These are phyloP conservation scores for Tetraodon nigroviridis DNA, from an alignment of 2,113 vertebrate genomes.

Conservation along the genomic window DNA sequence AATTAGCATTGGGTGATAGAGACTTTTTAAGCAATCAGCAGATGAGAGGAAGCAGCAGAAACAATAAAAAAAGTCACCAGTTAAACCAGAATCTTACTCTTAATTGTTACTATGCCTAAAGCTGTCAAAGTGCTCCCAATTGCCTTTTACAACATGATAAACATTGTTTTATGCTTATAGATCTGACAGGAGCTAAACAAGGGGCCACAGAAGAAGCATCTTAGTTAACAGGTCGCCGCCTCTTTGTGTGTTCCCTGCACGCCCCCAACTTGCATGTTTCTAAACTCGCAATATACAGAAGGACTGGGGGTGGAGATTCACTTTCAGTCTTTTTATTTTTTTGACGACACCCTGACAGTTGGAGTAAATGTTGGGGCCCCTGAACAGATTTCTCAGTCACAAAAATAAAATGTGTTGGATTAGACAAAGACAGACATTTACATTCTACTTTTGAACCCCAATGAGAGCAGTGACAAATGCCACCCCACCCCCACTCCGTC, in stretches of 20 bases:
- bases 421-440: constrained; percentile 78
- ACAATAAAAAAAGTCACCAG: too few relatives aligned
- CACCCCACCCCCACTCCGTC: constrained; percentile 80
- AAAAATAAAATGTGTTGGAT: constrained; percentile 81
- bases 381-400: constrained; percentile 81
- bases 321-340: constrained; percentile 61
- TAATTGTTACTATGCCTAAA: too few relatives aligned
- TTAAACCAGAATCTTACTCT: too few relatives aligned
- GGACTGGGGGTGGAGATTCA: constrained; percentile 77
- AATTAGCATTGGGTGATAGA: too few relatives aligned
- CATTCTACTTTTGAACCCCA: constrained; percentile 77
- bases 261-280: constrained; percentile 60
- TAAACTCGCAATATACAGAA: constrained; percentile 74
- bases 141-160: too few relatives aligned
- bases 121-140: too few relatives aligned
- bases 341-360: constrained; percentile 79
- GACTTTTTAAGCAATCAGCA: too few relatives aligned
- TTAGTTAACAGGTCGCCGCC: constrained; percentile 21
- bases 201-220: background rate
- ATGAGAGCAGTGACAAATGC: constrained; percentile 73
- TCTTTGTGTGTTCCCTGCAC: constrained; percentile 24
- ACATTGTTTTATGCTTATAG: too few relatives aligned
- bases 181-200: background rate
- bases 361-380: constrained; percentile 76
- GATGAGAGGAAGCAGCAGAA: too few relatives aligned